Base-by-base conservation (phyloP, 2,888 invertebrate genomes). In the Coelopa pilipes region DNA sequence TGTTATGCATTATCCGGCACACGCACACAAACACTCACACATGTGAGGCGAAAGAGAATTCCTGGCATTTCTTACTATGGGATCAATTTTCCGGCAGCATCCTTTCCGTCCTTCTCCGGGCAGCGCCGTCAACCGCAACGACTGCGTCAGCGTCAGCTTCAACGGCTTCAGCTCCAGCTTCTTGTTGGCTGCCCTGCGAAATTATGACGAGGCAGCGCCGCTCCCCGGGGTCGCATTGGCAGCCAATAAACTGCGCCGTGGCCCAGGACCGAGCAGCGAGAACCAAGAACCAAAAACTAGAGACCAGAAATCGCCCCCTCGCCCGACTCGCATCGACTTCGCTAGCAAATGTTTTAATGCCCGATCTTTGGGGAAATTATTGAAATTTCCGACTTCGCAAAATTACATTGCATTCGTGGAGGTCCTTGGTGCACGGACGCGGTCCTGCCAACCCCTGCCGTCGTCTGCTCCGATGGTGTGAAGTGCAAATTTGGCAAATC, bases 311-410 rank as follows among this genome's bases (percentile, higher is more conserved):
- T n/a, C n/a, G n/a, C n/a, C 57, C 34, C 60, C 69, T 53, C 69
- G 46, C 55, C 45, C 63, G 55, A 13, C 45, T 34, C 47, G 55
- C n/a, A 13, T 9, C 59, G 17, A 69, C 4, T 60, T 62, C 65
- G 57, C 60, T 60, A 24, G 21, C 70, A 45, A 62, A 63, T 63
- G 79, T 83, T 81, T 79, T 82, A 83, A 83, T 85, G 82, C 79
- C 80, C 78, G 77, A 81, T 85, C 84, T 84, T 84, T 78, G 21
- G 84, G 84, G 86, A 84, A 84, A 84, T 84, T 84, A 84, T 82
- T 80, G 80, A 80, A 80, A 79, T 81, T 82, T 79, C 76, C 74
- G 78, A 72, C 81, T 83, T 76, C 75, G 78, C 57, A 72, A 75
- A 73, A 75, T 77, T 71, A 71, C 49, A 65, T 24, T 34, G 74